Evolutionary conservation across 2,113 vertebrate genomes (phyloP), one percentile per base, ranked within the genome.

Genomic region (Empidonax alnorum): DNA sequence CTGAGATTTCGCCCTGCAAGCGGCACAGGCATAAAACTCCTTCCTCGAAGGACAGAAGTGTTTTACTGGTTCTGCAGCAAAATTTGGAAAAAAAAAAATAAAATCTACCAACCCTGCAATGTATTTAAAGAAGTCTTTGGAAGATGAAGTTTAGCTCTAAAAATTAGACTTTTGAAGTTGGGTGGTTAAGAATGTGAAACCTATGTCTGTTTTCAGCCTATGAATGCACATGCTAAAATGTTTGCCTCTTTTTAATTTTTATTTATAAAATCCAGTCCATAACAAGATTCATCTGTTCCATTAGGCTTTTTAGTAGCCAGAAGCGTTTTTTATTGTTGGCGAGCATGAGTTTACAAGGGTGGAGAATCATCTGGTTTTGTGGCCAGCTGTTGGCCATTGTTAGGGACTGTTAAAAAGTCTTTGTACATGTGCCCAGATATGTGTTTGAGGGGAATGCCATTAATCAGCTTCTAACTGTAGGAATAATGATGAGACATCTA

Each of bases 341-440:
- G 47, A 91, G 76, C 83, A 41, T 94, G 65, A 58, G 44, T 90
- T 97, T 96, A 96, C 5, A 7, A 95, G 95, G 93, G 90, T 95
- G 93, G 92, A 85, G 94, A 94, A 90, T 96, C 89, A 96, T 96
- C 90, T 96, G 94, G 93, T 92, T 96, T 94, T 96, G 95, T 92
- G 90, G 94, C 95, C 93, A 96, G 95, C 94, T 94, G 94, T 96
- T 95, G 93, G 87, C 92, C 93, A 96, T 97, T 97, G 95, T 96
- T 93, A 95, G 25, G 72, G 82, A 88, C 69, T 92, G 74, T 89
- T 96, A 86, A 96, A 94, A 96, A 87, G 56, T 30, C 95, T 97
- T 95, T 96, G 95, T 97, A 86, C 12, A 0, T 90, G 73, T 93
- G 95, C 94, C 94, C 94, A 96, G 86, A 95, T 94, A 96, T 90